Evolutionary conservation across 2,113 vertebrate genomes (phyloP).

Genomic region (Nerophis lumbriciformis): DNA sequence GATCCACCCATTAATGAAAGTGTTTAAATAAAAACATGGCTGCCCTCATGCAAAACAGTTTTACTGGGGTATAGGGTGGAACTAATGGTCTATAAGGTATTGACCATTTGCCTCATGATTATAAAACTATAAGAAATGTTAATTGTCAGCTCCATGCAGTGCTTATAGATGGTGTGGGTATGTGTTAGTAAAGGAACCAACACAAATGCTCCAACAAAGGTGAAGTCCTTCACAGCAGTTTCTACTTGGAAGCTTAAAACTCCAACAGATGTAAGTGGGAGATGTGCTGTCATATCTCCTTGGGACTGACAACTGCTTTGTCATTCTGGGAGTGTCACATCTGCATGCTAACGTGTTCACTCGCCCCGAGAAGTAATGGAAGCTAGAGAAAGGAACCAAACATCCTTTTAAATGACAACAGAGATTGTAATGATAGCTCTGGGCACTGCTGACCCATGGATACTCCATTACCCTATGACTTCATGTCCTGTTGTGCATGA

Average conservation of each 20-base stretch:
- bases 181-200: slow-evolving; percentile 1
- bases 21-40: no score
- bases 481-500: not conserved
- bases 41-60: no score
- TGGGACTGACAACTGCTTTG: slow-evolving; percentile 35
- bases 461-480: not conserved
- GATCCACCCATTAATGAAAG: no score
- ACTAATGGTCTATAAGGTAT: no score
- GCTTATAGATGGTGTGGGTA: not conserved
- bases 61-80: no score
- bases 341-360: slow-evolving; percentile 28
- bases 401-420: not conserved
- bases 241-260: slow-evolving; percentile 33
- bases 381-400: slow-evolving; percentile 12
- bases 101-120: no score
- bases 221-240: slow-evolving; percentile 17
- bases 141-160: no score
- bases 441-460: not conserved
- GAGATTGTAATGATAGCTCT: not conserved
- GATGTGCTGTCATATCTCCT: slow-evolving; percentile 27
- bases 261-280: slow-evolving; percentile 38
- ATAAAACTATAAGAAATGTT: no score
- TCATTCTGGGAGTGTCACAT: slow-evolving; percentile 27
- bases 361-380: slow-evolving; percentile 22
- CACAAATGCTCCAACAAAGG: not conserved